Base-by-base conservation (phyloP, 2,888 invertebrate genomes). In the Idaea straminata region DNA sequence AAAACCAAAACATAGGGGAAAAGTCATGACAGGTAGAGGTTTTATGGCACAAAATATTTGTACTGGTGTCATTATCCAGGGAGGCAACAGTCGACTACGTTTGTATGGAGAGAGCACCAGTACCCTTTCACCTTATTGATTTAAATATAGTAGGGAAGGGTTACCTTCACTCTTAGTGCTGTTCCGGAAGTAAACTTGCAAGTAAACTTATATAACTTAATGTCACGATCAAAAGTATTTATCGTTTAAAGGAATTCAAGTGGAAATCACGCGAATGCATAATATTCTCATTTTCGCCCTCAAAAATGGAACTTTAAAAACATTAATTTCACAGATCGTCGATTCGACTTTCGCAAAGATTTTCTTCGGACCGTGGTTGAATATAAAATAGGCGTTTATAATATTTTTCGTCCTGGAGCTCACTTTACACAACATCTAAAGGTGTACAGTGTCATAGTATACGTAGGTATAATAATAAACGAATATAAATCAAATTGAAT, bases 321-420 rank as follows among this genome's bases (percentile, higher is more conserved):
- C 74, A 75, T 79, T 81, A 79, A 80, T 83, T 82, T 79, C 75
- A 77, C 81, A 78, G 72, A 64, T 77, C 76, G 82, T 74, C 80
- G 75, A 76, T 61, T 67, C 57, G 62, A 71, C 64, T 76, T 73
- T 69, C 74, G 69, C 71, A 68, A 69, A 65, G 69, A 72, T 63
- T 63, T 66, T 68, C 67, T 68, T 71, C 64, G 64, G 66, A 63
- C 70, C 65, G 68, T 71, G 69, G 62, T 61, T 68, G 69, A 75
- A 73, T 72, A 66, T 64, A 69, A 71, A 76, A 71, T 72, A 68
- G 67, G 71, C 65, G 59, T 63, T 65, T 69, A 66, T 58, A 63
- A 61, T 47, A 47, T 47, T 47, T 47, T 47, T 47, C 10, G 10
- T 47, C 47, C 47, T 7, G 13, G 47, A 47, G 10, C 47, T 10